phyloP scores from a whole-genome alignment of 35 echinoderm and acorn worm genomes.

The Heliocidaris erythrogramma region DNA sequence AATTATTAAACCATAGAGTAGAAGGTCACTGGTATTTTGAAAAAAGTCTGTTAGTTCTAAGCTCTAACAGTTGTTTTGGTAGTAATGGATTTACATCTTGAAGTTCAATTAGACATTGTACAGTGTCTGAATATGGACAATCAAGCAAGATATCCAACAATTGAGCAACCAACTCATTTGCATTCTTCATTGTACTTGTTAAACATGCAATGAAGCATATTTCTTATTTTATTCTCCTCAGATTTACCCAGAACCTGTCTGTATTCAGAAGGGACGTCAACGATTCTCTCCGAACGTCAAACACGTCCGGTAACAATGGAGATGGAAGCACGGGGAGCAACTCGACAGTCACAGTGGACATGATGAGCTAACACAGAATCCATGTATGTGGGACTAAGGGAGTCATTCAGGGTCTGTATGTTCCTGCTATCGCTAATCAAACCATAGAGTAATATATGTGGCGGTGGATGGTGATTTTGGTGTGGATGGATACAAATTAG shows the following conservation, averaged over 20 bases:
- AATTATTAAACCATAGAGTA: too few species aligned
- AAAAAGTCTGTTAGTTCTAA: not conserved
- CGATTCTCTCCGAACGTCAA: slow-evolving; percentile 85
- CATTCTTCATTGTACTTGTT: too few species aligned
- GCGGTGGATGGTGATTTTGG: not conserved
- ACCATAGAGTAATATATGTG: not conserved
- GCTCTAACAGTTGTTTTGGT: too few species aligned
- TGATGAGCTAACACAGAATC: slow-evolving; percentile 94
- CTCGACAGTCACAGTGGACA: slow-evolving; percentile 60
- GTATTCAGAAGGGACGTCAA: slow-evolving; percentile 97
- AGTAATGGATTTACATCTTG: too few species aligned
- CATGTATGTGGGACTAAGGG: not conserved
- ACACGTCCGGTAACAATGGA: slow-evolving; percentile 55
- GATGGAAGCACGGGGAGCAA: slow-evolving; percentile 45
- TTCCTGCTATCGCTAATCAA: not conserved
- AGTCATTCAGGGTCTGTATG: not conserved
- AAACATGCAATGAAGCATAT: too few species aligned
- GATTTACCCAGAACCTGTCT: slow-evolving; percentile 98
- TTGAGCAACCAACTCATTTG: too few species aligned
- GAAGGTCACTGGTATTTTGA: too few species aligned
- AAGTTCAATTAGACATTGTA: too few species aligned
- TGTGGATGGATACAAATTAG: not conserved
- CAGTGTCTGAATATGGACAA: too few species aligned
- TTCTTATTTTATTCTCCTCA: slow-evolving; percentile 3
- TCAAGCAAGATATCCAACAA: too few species aligned